A percentile compares a stretch with the other conserved stretches of the same genome.
Conservation (phyloP, 2,888 invertebrate species). For the Drosophila maculinotata region DNA sequence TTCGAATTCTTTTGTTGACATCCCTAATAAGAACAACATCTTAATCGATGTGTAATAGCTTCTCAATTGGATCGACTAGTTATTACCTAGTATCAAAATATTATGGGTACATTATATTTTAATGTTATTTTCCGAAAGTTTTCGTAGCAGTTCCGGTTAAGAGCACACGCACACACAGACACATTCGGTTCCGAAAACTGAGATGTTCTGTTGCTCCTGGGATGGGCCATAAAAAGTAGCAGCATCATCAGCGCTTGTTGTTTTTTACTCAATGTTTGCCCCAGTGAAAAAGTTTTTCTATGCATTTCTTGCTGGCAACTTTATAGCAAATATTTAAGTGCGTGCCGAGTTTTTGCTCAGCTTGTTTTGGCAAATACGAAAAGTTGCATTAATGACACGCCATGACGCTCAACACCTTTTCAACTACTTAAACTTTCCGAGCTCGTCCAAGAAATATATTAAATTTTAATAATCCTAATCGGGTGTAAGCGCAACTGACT, state of each 20-base stretch:
- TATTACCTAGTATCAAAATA: slow-evolving; percentile 34
- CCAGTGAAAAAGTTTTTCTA: slow-evolving; percentile 61
- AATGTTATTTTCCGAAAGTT: slow-evolving; percentile 35
- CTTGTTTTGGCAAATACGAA: slow-evolving; percentile 43
- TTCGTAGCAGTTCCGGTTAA: slow-evolving; percentile 20
- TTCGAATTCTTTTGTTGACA: too few species aligned
- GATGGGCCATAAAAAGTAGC: slow-evolving; percentile 64
- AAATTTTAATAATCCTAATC: slow-evolving; percentile 55
- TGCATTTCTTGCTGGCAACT: slow-evolving; percentile 49
- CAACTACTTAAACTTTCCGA: slow-evolving; percentile 41
- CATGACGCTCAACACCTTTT: slow-evolving; percentile 57
- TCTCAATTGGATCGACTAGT: slow-evolving; percentile 29
- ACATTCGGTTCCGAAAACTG: slow-evolving; percentile 42
- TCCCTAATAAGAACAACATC: slow-evolving; percentile 5
- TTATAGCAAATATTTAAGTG: slow-evolving; percentile 71
- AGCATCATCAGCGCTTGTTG: slow-evolving; percentile 62
- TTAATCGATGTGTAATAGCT: slow-evolving; percentile 7
- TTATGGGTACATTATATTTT: slow-evolving; percentile 27
- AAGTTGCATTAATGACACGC: slow-evolving; percentile 58
- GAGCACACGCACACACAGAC: slow-evolving; percentile 1
- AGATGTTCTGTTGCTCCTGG: slow-evolving; percentile 57
- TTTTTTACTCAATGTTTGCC: slow-evolving; percentile 27
- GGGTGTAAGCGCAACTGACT: slow-evolving; percentile 12
- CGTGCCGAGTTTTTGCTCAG: slow-evolving; percentile 32
- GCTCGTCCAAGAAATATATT: slow-evolving; percentile 36